Percentiles rank a stretch among this genome's conserved stretches.
phyloP scores from a whole-genome alignment of 2,113 vertebrate genomes.

The Myrmecophaga tridactyla region DNA sequence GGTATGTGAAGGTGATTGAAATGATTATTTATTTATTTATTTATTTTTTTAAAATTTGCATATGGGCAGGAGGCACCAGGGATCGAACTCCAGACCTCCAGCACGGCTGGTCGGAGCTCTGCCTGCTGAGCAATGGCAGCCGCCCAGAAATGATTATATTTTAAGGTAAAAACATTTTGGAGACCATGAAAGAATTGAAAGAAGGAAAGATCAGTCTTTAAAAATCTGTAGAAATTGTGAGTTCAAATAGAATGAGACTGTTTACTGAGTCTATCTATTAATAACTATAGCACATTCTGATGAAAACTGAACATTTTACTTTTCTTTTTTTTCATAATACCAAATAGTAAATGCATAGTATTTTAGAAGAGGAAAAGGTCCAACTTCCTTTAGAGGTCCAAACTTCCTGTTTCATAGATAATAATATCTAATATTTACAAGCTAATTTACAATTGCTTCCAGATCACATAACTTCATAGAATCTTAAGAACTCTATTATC shows the following conservation, averaged over 20 bases:
- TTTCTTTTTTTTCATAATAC: conserved; percentile 39
- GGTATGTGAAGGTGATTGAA: conserved; percentile 23
- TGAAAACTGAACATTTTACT: conserved; percentile 47
- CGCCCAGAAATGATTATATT: conserved; percentile 11
- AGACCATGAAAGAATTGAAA: conserved; percentile 21
- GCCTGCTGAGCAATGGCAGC: too few species aligned
- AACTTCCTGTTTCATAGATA: conserved; percentile 13
- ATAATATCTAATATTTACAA: conserved; percentile 34
- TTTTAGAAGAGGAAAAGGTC: conserved; percentile 36
- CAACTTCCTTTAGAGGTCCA: neutral
- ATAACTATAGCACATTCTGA: neutral
- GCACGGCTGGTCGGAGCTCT: too few species aligned
- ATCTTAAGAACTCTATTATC: conserved; percentile 40
- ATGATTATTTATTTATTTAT: too few species aligned
- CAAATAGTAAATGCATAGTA: neutral
- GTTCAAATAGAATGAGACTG: neutral
- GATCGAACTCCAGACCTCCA: too few species aligned
- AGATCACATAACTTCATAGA: conserved; percentile 35
- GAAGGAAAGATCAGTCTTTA: conserved; percentile 5
- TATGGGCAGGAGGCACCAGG: too few species aligned
- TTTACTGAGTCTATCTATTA: conserved; percentile 45
- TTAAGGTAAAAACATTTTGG: conserved; percentile 19
- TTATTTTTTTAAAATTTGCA: too few species aligned
- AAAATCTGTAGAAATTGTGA: conserved; percentile 42
- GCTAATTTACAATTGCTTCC: conserved; percentile 33